Base-by-base conservation (phyloP, 2,797 vertebrate genomes). In the Sylvilagus floridanus region DNA sequence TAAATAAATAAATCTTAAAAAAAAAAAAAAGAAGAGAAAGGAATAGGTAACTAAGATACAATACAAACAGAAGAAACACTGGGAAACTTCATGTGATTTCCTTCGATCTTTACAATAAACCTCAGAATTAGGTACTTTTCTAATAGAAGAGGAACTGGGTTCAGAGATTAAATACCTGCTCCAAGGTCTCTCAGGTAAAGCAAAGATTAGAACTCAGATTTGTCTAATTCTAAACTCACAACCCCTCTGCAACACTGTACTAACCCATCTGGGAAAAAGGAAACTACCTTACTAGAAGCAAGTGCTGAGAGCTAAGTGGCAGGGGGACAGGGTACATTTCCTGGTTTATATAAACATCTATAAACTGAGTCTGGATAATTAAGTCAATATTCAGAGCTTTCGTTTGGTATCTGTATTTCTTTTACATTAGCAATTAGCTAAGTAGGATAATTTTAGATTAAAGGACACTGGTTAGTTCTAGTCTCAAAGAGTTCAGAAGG, bases 401-500 rank as follows among this genome's bases (percentile, higher is more conserved):
- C 62, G 65, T 69, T 68, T 96, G 54, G 13, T 73, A 94, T 85
- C 66, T 88, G 69, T 81, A 85, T 84, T 88, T 96, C 54, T 91
- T 91, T 96, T 88, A 69, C 82, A 63, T 75, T 93, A 91, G 24
- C 68, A 96, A 88, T 90, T 77, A 83, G 24, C 71, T 92, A 88
- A 86, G 22, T 57, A 86, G 63, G 63, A 89, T 71, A 32, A 86
- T 63, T 12, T 69, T 78, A 88, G 22, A 96, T 95, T 96, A 97
- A 96, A 98, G 86, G 79, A 94, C 69, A 96, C 93, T 73, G 60
- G 57, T 83, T 89, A 75, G 85, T 96, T 93, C 91, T 91, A 96
- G 79, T 94, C 1, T 94, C 92, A 97, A 87, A 69, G n/a, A 94
- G 26, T 52, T 69, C 72, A 72, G 30, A 90, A 3, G 75, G 1